Percentiles rank a stretch among this genome's conserved stretches.
Evolutionary conservation across 1,140 invertebrate genomes (phyloP).

Genomic region (Lepidotrigona ventralis): DNA sequence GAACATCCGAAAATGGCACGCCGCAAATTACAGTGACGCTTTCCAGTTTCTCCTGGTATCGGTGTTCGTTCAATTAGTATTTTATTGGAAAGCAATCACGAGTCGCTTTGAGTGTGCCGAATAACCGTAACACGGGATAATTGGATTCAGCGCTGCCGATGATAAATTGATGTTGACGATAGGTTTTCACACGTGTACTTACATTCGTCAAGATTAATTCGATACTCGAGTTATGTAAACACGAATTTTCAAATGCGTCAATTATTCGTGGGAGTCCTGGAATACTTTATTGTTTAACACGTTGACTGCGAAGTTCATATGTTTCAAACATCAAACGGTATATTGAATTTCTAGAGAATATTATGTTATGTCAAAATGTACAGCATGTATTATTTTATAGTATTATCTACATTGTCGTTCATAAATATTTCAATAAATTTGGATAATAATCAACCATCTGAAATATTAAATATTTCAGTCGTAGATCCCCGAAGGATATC

Average conservation of each 20-base stretch:
- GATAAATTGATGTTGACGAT: constrained; percentile 56
- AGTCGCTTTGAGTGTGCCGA: constrained; percentile 40
- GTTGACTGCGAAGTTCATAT: too few species aligned
- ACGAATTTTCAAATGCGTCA: not conserved
- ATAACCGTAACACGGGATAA: constrained; percentile 51
- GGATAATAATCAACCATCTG: too few species aligned
- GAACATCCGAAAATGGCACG: not conserved
- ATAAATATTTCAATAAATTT: too few species aligned
- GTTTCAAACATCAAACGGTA: too few species aligned
- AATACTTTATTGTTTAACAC: too few species aligned
- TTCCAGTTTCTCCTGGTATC: not conserved
- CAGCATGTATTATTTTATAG: too few species aligned
- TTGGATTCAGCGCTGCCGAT: constrained; percentile 63
- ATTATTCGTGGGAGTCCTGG: not conserved
- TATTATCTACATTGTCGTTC: too few species aligned
- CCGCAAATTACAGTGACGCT: not conserved
- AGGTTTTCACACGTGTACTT: constrained; percentile 31
- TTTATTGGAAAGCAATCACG: constrained; percentile 59
- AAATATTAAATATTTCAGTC: too few species aligned
- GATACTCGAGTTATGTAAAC: not conserved
- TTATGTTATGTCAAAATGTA: too few species aligned
- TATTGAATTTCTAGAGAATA: too few species aligned
- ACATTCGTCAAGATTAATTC: constrained; percentile 25
- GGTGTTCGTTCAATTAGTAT: constrained; percentile 55
- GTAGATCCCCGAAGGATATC: too few species aligned